Conservation (phyloP, 2,113 vertebrate species). For the Meleagris gallopavo region DNA sequence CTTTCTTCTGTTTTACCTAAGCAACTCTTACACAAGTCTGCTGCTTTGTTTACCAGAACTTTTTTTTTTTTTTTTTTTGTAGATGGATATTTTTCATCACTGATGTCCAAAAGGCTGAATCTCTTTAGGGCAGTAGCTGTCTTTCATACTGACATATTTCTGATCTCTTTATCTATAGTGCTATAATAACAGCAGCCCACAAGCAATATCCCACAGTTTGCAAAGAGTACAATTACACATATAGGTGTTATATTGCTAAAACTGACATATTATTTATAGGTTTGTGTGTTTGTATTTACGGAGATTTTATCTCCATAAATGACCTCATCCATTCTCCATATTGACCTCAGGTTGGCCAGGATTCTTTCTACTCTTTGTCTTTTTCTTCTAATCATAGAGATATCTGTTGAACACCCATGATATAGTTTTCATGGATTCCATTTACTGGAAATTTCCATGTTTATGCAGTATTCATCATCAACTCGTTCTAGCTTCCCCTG, state of each 20-base stretch:
- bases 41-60: not conserved
- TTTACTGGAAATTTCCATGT: not conserved
- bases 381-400: not conserved
- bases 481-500: not conserved
- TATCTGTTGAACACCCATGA: not conserved
- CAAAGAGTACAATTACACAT: not conserved
- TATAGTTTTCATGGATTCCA: not conserved
- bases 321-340: not conserved
- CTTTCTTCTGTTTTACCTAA: not conserved
- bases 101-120: not conserved
- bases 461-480: not conserved
- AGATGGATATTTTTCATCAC: not conserved
- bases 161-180: not conserved
- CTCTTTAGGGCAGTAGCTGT: not conserved
- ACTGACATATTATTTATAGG: not conserved
- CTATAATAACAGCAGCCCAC: not conserved
- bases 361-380: not conserved
- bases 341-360: not conserved
- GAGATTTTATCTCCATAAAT: not conserved
- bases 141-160: not conserved
- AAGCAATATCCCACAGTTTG: not conserved
- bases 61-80: not conserved
- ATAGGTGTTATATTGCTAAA: not conserved
- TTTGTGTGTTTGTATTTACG: not conserved
- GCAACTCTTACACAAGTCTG: not conserved